Base-by-base conservation (phyloP, 2,888 invertebrate species). In the Lobophora halterata region DNA sequence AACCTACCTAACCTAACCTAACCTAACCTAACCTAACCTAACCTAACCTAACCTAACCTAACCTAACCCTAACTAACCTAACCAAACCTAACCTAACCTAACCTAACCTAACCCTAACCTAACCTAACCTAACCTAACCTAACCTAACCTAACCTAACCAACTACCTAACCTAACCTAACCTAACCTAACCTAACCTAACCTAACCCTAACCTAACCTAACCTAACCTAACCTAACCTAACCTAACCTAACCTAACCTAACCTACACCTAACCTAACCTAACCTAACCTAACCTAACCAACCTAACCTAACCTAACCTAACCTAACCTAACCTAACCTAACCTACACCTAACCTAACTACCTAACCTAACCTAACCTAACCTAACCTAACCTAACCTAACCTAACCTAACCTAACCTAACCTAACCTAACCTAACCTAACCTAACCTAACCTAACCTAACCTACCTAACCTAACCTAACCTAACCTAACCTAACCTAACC, bases 1-100 rank as follows among this genome's bases (percentile, higher is more conserved):
- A 47, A 47, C 47, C 47, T 47, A 47, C 47, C 47, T 47, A 47
- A 47, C 47, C 47, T 47, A 47, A 47, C 47, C 47, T 38, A 43
- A 44, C 48, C 48, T 46, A 49, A 46, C 49, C 48, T 46, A 46
- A 49, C 49, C 43, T 49, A 46, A 38, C 42, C 41, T 38, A 46
- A 46, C 46, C 42, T 42, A 42, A 42, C 46, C 41, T 46, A 46
- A 42, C 41, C 41, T 42, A 46, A 43, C 43, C 43, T 47, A 47
- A 43, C 43, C 43, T 46, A 50, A 50, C 50, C 46, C 41, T 44
- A 47, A 40, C 44, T 47, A 50, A 46, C 42, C 36, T 36, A 42
- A 26, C 42, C 42, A 45, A 48, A 48, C 48, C 48, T 48, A 48
- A 48, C 50, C 43, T 37, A 37, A 44, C 43, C 37, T 44, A 44